Evolutionary conservation across 2,797 vertebrate species (phyloP), one percentile per base, ranked within the genome.

Genomic region (Cuniculus paca): DNA sequence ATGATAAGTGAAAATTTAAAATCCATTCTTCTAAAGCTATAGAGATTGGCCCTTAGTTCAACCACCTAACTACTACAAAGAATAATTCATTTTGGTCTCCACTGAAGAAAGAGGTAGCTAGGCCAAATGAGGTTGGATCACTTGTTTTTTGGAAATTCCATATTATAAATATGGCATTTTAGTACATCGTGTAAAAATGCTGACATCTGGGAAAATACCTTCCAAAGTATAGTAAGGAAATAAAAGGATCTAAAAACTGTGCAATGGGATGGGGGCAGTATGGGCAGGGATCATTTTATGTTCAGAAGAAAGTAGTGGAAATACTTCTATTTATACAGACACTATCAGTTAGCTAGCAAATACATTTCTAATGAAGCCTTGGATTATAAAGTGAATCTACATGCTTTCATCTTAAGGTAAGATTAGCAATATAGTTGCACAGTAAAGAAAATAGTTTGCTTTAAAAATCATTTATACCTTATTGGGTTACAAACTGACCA

Each of bases 81-180:
- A 86, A 74, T 56, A 92, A 96, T 28, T 78, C 42, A 92, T 28
- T 31, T 63, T 45, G 24, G 26, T 84, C 6, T 89, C 61, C 31
- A 56, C 5, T 63, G n/a, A 50, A 85, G 83, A 93, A 96, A 39
- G 74, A n/a, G 31, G 17, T 39, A 88, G 28, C 82, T 56, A 74
- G 10, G 26, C 3, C 60, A 56, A 72, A 94, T 77, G 84, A 95
- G 34, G 88, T 48, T 86, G 60, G 95, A 80, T 95, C 36, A 91
- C 26, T 87, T 84, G 24, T 81, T 95, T 95, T 96, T 61, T 89
- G 45, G 61, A 94, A 95, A 95, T 92, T 93, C 70, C 19, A 26
- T 65, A 56, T 72, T 54, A 93, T 63, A 87, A 91, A 63, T 88
- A 91, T 48, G 50, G 81, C 31, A 78, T 74, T 75, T 86, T 80